A percentile compares a stretch with the other conserved stretches of the same genome.
These are phyloP conservation scores for Gastracanthus pulcherrimus DNA, from an alignment of 2,888 invertebrate species.

Conservation along the genomic window DNA sequence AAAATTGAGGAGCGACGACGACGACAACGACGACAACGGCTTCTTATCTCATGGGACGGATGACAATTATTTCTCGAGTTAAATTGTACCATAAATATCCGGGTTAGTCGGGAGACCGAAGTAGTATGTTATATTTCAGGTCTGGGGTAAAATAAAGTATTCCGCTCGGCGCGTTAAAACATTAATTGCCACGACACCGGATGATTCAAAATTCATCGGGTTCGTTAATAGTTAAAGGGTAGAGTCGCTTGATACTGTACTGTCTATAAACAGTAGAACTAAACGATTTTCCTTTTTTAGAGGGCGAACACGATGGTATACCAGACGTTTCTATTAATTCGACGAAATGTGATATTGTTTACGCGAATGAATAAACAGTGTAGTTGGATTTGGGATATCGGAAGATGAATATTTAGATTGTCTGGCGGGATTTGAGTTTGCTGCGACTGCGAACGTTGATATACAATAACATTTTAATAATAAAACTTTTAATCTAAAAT, in stretches of 20 bases:
- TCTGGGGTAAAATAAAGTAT: constrained; percentile 46
- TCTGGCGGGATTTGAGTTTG: background rate
- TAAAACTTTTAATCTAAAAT: too few species aligned
- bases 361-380: background rate
- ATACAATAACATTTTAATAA: too few species aligned
- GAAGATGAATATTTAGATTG: background rate
- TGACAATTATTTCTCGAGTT: constrained; percentile 56
- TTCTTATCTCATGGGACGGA: constrained; percentile 51
- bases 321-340: background rate
- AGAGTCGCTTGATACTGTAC: background rate
- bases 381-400: background rate
- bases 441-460: background rate
- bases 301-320: background rate
- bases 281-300: background rate
- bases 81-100: constrained; percentile 56
- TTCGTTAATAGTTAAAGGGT: constrained; percentile 17
- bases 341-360: background rate
- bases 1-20: constrained; percentile 38
- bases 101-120: background rate
- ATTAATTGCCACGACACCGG: constrained; percentile 47
- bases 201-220: constrained; percentile 40
- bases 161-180: constrained; percentile 34
- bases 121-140: background rate
- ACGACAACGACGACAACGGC: background rate
- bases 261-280: constrained; percentile 29